Conservation (phyloP, 2,888 invertebrate genomes). For the Athalia cordata region DNA sequence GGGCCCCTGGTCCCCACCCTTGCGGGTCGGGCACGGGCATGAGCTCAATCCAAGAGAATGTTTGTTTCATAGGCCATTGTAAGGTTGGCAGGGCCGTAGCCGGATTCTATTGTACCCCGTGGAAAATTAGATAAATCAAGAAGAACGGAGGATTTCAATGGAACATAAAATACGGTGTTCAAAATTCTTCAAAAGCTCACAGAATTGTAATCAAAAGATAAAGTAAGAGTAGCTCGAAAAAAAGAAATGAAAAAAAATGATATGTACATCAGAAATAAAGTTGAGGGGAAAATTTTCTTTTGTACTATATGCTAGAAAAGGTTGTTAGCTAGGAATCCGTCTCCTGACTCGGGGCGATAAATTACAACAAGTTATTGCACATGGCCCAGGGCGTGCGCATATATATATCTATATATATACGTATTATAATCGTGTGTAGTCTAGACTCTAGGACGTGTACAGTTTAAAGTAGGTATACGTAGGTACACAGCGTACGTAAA, state of each 20-base stretch:
- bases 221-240: too few species aligned
- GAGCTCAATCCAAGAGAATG: constrained; percentile 63
- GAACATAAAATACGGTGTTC: too few species aligned
- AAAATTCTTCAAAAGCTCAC: too few species aligned
- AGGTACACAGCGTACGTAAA: background rate
- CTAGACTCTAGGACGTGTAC: background rate
- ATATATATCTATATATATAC: background rate
- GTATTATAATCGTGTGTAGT: constrained; percentile 13
- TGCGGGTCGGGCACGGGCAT: constrained; percentile 41
- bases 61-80: constrained; percentile 60
- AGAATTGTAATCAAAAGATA: too few species aligned
- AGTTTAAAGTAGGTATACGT: background rate
- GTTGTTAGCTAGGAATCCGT: too few species aligned
- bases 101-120: background rate
- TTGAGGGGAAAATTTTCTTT: too few species aligned
- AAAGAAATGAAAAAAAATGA: too few species aligned
- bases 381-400: background rate
- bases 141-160: too few species aligned
- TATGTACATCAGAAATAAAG: too few species aligned
- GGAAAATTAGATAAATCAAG: background rate
- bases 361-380: background rate
- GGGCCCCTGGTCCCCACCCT: background rate
- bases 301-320: too few species aligned
- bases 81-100: constrained; percentile 38
- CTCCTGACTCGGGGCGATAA: too few species aligned